These are phyloP conservation scores for Halocynthia roretzi DNA, from an alignment of 23 tunicate species.

Conservation along the genomic window DNA sequence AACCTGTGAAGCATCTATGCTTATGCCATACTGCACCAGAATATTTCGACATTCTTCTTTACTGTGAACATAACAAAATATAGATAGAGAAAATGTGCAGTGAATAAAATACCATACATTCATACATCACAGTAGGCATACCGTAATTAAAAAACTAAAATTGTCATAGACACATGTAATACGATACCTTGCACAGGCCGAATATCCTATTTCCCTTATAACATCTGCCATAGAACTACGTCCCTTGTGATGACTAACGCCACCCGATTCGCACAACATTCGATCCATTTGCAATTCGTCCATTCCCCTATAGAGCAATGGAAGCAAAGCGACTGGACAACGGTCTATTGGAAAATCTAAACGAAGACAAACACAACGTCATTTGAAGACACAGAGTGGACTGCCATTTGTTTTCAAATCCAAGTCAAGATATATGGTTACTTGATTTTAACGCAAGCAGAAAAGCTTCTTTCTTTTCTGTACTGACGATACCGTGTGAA, in stretches of 20 bases:
- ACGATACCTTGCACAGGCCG: slow-evolving; percentile 68
- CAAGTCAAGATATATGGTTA: neutral
- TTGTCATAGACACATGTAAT: neutral
- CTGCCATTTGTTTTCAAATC: neutral
- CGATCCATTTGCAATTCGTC: slow-evolving; percentile 74
- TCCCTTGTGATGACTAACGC: slow-evolving; percentile 12
- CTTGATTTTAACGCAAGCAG: slow-evolving; percentile 40
- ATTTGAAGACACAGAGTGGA: neutral
- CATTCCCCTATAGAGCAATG: slow-evolving; percentile 42
- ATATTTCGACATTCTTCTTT: slow-evolving; percentile 67
- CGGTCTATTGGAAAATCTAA: slow-evolving; percentile 67
- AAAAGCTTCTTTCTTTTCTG: slow-evolving; percentile 51
- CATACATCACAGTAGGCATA: neutral
- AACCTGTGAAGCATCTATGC: slow-evolving; percentile 28
- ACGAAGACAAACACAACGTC: neutral
- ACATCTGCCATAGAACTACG: slow-evolving; percentile 43
- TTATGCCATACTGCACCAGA: slow-evolving; percentile 27
- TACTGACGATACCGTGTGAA: neutral
- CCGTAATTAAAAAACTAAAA: neutral
- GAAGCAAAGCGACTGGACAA: slow-evolving; percentile 59
- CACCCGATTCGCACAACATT: slow-evolving; percentile 45
- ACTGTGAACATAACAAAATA: neutral
- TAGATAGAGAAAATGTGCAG: no score
- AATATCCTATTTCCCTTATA: slow-evolving; percentile 52
- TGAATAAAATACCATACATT: neutral